A percentile compares a stretch with the other conserved stretches of the same genome.
Evolutionary conservation across 2,888 invertebrate genomes (phyloP).

Genomic region (Tetanocera ferruginea): DNA sequence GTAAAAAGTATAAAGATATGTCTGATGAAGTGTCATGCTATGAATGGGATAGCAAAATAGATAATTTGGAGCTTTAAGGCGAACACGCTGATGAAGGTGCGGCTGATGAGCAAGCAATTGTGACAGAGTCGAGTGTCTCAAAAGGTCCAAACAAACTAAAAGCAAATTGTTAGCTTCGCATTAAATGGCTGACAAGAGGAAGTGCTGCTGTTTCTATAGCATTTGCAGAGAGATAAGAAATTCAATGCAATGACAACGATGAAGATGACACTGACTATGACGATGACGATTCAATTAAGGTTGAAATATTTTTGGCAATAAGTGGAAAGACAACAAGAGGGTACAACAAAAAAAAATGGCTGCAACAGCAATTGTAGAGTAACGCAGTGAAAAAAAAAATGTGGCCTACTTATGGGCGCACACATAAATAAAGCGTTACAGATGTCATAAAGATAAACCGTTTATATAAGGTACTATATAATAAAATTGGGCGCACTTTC

Average conservation of each 20-base stretch:
- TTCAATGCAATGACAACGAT: slow-evolving; percentile 21
- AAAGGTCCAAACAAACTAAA: neutral
- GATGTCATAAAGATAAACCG: slow-evolving; percentile 50
- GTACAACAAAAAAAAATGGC: neutral
- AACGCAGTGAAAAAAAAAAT: slow-evolving; percentile 9
- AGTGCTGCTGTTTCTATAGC: neutral
- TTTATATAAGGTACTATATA: slow-evolving; percentile 35
- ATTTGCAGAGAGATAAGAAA: slow-evolving; percentile 20
- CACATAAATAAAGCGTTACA: slow-evolving; percentile 35
- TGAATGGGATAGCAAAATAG: neutral
- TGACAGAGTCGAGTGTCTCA: neutral
- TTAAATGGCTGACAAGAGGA: slow-evolving; percentile 11
- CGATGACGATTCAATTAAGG: slow-evolving; percentile 32
- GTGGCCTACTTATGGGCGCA: slow-evolving; percentile 30
- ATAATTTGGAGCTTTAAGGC: slow-evolving; percentile 14
- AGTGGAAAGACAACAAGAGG: neutral
- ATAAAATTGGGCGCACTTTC: neutral
- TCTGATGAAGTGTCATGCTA: neutral
- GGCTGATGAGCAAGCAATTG: neutral
- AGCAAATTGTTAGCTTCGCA: no score
- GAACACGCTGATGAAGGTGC: slow-evolving; percentile 15
- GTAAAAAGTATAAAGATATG: neutral
- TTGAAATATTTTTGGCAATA: slow-evolving; percentile 9
- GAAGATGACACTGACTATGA: neutral
- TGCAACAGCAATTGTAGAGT: slow-evolving; percentile 5